Evolutionary conservation across 2,113 vertebrate genomes (phyloP).

Genomic region (Paraplagusia blochii): DNA sequence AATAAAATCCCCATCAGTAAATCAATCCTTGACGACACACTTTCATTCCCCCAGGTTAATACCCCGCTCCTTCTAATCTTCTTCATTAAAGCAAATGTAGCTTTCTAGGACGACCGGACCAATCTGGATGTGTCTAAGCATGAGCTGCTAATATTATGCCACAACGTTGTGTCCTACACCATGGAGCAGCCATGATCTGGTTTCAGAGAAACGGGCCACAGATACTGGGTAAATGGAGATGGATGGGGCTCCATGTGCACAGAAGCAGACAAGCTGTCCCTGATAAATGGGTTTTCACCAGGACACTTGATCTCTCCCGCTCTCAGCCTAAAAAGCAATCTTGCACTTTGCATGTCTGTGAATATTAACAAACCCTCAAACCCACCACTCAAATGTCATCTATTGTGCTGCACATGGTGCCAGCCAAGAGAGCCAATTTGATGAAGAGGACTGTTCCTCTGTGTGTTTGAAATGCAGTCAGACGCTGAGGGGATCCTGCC

Average conservation of each 20-base stretch:
- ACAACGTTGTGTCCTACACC: conserved; percentile 11
- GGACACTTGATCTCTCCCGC: conserved; percentile 65
- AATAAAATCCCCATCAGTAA: conserved; percentile 22
- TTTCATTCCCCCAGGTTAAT: not conserved
- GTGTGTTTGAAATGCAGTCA: conserved; percentile 50
- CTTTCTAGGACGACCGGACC: not conserved
- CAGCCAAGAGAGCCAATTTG: conserved; percentile 58
- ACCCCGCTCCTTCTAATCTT: not conserved
- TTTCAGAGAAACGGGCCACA: conserved; percentile 62
- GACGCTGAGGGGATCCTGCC: not conserved
- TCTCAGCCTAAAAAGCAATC: conserved; percentile 74
- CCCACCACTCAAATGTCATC: conserved; percentile 67
- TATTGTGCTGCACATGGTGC: conserved; percentile 61
- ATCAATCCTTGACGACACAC: conserved; percentile 13
- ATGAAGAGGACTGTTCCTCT: conserved; percentile 57
- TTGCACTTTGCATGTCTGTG: conserved; percentile 74
- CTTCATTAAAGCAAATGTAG: not conserved
- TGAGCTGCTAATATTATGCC: conserved; percentile 6
- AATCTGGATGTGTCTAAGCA: conserved; percentile 6
- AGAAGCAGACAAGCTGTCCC: conserved; percentile 67
- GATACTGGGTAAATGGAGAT: conserved; percentile 72
- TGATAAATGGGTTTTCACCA: conserved; percentile 69
- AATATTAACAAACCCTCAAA: conserved; percentile 74
- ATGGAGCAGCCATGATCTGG: conserved; percentile 12
- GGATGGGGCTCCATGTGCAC: conserved; percentile 63